phyloP scores from a whole-genome alignment of 2,888 invertebrate species.

The Urechis unicinctus region DNA sequence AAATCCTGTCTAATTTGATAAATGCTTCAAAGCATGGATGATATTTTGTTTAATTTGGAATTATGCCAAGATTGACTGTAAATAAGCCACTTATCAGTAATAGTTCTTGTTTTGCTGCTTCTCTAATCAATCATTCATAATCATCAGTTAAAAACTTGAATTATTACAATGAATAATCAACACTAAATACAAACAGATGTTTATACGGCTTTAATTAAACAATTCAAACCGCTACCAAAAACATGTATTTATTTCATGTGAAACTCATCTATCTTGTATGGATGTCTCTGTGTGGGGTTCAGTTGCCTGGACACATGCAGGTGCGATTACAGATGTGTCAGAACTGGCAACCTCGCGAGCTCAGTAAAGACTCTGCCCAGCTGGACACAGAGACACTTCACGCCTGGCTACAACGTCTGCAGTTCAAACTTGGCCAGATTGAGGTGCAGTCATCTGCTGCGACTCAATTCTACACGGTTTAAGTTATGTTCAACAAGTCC shows the following conservation, averaged over 20 bases:
- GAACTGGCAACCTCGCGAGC: conserved; percentile 66
- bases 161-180: neutral
- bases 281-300: conserved; percentile 15
- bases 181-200: neutral
- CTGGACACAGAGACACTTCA: conserved; percentile 50
- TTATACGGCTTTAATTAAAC: neutral
- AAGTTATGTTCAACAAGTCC: no score
- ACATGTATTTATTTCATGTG: neutral
- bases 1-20: no score
- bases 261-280: neutral
- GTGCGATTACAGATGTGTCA: conserved; percentile 81
- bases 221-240: neutral
- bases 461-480: conserved; percentile 69
- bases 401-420: conserved; percentile 84
- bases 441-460: conserved; percentile 87
- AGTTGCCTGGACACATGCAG: conserved; percentile 84
- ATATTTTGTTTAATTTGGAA: no score
- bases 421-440: conserved; percentile 97
- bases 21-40: no score
- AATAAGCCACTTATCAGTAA: no score
- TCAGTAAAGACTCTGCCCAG: conserved; percentile 37
- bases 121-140: no score
- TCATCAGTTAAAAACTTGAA: no score
- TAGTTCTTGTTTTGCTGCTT: no score
- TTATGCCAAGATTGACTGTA: no score